These are phyloP conservation scores for Mesorhabditis belari DNA, from an alignment of 2,888 invertebrate genomes.

Conservation along the genomic window DNA sequence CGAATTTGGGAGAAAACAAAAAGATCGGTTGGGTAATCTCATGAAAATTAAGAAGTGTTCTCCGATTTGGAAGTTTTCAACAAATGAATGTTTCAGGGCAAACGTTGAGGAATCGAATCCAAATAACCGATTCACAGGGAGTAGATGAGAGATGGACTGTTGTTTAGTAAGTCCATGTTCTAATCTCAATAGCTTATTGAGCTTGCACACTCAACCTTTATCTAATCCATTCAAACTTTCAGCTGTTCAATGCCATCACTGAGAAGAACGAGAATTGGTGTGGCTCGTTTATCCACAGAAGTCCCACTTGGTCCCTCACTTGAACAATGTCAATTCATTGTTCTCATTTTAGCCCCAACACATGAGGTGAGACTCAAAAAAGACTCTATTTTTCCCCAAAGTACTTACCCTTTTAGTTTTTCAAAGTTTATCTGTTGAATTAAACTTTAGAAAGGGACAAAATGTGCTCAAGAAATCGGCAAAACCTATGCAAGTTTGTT, in stretches of 20 bases:
- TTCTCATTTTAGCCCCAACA: background rate
- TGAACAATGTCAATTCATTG: background rate
- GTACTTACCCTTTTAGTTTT: too few relatives aligned
- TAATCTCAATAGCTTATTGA: too few relatives aligned
- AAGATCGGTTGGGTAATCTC: background rate
- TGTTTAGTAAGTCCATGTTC: background rate
- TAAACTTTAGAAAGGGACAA: slow-evolving; percentile 56
- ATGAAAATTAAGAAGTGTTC: background rate
- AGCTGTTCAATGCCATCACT: background rate
- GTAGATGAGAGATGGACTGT: background rate
- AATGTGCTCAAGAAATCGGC: slow-evolving; percentile 56
- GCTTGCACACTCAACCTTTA: too few relatives aligned
- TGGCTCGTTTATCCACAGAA: background rate
- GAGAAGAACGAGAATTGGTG: background rate
- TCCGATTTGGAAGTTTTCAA: too few relatives aligned
- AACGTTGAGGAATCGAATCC: background rate
- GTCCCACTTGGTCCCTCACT: background rate
- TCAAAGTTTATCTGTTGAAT: too few relatives aligned
- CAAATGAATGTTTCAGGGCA: too few relatives aligned
- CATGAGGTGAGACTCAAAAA: too few relatives aligned
- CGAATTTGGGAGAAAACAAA: background rate
- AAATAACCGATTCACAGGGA: background rate
- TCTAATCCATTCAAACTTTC: background rate
- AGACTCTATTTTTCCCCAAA: too few relatives aligned
- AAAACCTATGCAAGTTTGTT: slow-evolving; percentile 57